Evolutionary conservation across 1,140 invertebrate species (phyloP).

Genomic region (Drosophila insularis): DNA sequence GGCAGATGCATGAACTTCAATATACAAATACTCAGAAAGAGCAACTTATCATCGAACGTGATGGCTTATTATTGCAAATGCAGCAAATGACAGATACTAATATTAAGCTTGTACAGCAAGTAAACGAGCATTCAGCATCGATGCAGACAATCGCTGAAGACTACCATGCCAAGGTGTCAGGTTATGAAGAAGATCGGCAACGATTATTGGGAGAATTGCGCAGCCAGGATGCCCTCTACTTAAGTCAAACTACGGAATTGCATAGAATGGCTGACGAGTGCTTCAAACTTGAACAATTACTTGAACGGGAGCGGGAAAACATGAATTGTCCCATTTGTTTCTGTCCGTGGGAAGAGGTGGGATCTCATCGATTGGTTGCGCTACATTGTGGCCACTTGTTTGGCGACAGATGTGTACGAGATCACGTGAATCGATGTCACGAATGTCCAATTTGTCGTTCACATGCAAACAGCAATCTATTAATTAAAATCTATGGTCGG

Average conservation of each 20-base stretch:
- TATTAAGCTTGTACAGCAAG: background rate
- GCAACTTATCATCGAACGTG: background rate
- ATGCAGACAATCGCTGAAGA: background rate
- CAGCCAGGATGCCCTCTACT: background rate
- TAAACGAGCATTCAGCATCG: background rate
- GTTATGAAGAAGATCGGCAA: background rate
- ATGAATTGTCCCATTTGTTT: conserved; percentile 14
- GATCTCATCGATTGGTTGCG: conserved; percentile 15
- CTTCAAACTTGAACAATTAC: background rate
- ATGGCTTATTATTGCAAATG: conserved; percentile 11
- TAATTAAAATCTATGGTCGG: background rate
- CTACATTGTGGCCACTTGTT: conserved; percentile 27
- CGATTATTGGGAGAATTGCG: background rate
- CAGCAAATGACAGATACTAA: background rate
- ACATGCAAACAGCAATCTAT: background rate
- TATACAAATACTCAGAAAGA: background rate
- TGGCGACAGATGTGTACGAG: background rate
- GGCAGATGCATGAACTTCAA: background rate
- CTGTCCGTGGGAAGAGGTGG: background rate
- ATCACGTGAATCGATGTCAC: fast-evolving
- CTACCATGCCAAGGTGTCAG: background rate
- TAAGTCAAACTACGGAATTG: background rate
- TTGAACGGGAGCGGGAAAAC: background rate
- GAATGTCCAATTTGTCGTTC: conserved; percentile 15
- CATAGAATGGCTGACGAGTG: background rate